These are phyloP conservation scores for Drepana falcataria DNA, from an alignment of 2,888 invertebrate genomes.

Conservation along the genomic window DNA sequence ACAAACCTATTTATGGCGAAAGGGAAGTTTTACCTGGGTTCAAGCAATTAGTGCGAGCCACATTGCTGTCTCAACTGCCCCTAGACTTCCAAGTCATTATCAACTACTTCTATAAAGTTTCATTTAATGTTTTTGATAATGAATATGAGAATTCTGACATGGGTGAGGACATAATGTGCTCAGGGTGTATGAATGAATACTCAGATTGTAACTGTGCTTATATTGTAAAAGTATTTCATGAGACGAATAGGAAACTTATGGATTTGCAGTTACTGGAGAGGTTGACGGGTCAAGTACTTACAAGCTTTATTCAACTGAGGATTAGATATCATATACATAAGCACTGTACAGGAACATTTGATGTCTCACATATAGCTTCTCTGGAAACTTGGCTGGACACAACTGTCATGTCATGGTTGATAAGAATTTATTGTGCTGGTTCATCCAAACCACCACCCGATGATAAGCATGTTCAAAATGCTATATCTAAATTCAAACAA, in stretches of 20 bases:
- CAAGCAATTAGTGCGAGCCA: slow-evolving; percentile 81
- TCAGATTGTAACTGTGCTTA: slow-evolving; percentile 79
- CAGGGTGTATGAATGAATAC: slow-evolving; percentile 84
- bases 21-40: slow-evolving; percentile 77
- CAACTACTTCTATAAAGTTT: slow-evolving; percentile 86
- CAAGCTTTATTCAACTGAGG: slow-evolving; percentile 88
- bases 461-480: slow-evolving; percentile 73
- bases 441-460: slow-evolving; percentile 78
- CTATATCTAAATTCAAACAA: slow-evolving; percentile 83
- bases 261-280: slow-evolving; percentile 89
- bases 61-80: slow-evolving; percentile 84
- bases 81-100: slow-evolving; percentile 83
- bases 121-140: slow-evolving; percentile 84
- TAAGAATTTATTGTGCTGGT: slow-evolving; percentile 86
- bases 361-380: slow-evolving; percentile 86
- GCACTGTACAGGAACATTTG: slow-evolving; percentile 91
- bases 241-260: slow-evolving; percentile 87
- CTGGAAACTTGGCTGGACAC: slow-evolving; percentile 93
- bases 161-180: slow-evolving; percentile 81
- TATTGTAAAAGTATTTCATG: slow-evolving; percentile 84
- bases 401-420: slow-evolving; percentile 92
- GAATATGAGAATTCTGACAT: slow-evolving; percentile 73
- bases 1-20: slow-evolving; percentile 74
- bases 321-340: slow-evolving; percentile 91
- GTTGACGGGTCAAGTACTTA: slow-evolving; percentile 90